Evolutionary conservation across 2,888 invertebrate genomes (phyloP).

Genomic region (Drosophila yooni): DNA sequence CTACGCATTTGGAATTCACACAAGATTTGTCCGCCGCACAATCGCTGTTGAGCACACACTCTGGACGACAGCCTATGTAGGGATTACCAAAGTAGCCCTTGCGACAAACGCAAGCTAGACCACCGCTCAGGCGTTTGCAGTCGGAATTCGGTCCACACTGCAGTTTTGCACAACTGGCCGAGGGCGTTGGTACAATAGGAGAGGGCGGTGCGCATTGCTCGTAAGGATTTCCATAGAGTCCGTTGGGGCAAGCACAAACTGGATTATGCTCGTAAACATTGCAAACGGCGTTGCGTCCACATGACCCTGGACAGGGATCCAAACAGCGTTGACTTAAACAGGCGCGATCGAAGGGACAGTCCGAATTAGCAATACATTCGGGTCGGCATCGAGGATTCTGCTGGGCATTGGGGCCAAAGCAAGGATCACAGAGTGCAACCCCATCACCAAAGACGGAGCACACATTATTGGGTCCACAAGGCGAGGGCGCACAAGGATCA

Average conservation of each 20-base stretch:
- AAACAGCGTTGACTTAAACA: conserved; percentile 91
- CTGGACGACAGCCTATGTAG: conserved; percentile 90
- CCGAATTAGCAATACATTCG: conserved; percentile 92
- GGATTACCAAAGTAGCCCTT: conserved; percentile 93
- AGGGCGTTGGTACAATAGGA: conserved; percentile 78
- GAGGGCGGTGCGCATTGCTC: conserved; percentile 89
- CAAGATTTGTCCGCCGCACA: conserved; percentile 90
- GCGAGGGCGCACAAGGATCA: conserved; percentile 91
- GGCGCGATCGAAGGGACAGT: conserved; percentile 91
- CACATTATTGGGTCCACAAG: conserved; percentile 89
- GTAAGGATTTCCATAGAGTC: conserved; percentile 91
- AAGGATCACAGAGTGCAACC: conserved; percentile 92
- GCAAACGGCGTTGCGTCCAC: conserved; percentile 91
- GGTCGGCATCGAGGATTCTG: conserved; percentile 92
- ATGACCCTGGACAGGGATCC: conserved; percentile 92
- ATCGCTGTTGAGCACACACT: conserved; percentile 93
- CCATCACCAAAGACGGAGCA: conserved; percentile 91
- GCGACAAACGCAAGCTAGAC: conserved; percentile 89
- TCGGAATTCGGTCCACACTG: conserved; percentile 91
- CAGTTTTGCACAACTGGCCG: conserved; percentile 88
- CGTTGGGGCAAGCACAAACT: conserved; percentile 89
- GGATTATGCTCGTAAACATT: conserved; percentile 90
- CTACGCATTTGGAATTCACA: conserved; percentile 91
- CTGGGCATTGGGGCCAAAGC: conserved; percentile 88
- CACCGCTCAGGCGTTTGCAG: conserved; percentile 88